Evolutionary conservation across 2,113 vertebrate species (phyloP).

Genomic region (Pagrus major): DNA sequence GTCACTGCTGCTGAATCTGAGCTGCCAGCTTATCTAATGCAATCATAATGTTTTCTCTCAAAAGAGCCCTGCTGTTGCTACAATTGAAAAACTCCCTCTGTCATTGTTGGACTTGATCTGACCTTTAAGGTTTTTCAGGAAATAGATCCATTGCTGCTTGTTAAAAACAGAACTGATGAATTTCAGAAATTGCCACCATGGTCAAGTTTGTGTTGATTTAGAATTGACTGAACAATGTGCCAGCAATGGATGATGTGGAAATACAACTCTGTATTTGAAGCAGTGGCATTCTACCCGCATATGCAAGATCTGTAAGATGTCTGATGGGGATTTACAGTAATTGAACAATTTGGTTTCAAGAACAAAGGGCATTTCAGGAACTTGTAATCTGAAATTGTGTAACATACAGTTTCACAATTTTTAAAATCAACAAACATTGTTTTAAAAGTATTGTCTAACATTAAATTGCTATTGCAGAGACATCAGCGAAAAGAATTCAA

Average conservation of each 20-base stretch:
- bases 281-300: not conserved
- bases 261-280: not conserved
- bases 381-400: not conserved
- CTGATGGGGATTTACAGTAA: not conserved
- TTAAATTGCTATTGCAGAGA: not conserved
- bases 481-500: not conserved
- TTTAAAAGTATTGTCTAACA: not conserved
- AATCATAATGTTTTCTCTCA: constrained; percentile 47
- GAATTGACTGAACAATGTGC: not conserved
- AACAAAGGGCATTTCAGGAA: not conserved
- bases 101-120: constrained; percentile 38
- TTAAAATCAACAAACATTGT: not conserved
- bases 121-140: constrained; percentile 31
- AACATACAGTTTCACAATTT: not conserved
- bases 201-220: not conserved
- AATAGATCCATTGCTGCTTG: constrained; percentile 39
- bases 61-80: constrained; percentile 45
- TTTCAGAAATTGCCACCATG: constrained; percentile 23
- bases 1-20: constrained; percentile 41
- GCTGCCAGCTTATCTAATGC: constrained; percentile 54
- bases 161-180: constrained; percentile 11
- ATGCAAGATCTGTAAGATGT: not conserved
- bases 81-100: constrained; percentile 43
- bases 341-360: constrained; percentile 1
- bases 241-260: not conserved